Percentiles rank a stretch among this genome's conserved stretches.
These are phyloP conservation scores for Varanus salvator DNA, from an alignment of 2,113 vertebrate species.

Conservation along the genomic window DNA sequence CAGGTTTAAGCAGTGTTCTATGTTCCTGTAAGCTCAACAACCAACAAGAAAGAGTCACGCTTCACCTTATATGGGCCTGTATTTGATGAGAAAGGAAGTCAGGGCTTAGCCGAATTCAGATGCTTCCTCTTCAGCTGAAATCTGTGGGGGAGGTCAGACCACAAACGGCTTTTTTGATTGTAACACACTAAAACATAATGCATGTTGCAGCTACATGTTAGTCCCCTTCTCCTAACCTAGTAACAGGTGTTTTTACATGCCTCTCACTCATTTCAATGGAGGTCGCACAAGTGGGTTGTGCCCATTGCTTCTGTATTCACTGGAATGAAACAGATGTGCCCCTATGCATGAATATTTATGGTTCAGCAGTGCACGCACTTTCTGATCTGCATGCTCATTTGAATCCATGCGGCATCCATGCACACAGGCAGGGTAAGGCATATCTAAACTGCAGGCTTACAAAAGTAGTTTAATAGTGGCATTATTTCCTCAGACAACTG, in stretches of 20 bases:
- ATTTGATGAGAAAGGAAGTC: conserved; percentile 68
- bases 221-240: not conserved
- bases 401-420: not conserved
- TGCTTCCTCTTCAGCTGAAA: conserved; percentile 74
- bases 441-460: not conserved
- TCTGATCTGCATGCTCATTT: rapidly evolving
- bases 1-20: conserved; percentile 20
- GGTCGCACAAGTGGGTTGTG: not conserved
- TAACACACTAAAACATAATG: not conserved
- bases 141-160: not conserved
- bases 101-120: conserved; percentile 43
- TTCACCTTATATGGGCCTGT: conserved; percentile 77
- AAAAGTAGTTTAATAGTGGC: not conserved
- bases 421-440: too few species aligned
- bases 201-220: rapidly evolving
- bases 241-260: not conserved
- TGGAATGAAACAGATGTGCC: not conserved
- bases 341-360: conserved; percentile 4
- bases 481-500: not conserved
- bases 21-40: conserved; percentile 43
- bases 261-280: too few species aligned
- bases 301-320: not conserved
- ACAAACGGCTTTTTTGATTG: not conserved
- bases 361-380: not conserved
- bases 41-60: conserved; percentile 27